Percentiles rank a stretch among this genome's conserved stretches.
Evolutionary conservation across 2,797 vertebrate genomes (phyloP).

Genomic region (Tapera naevia): DNA sequence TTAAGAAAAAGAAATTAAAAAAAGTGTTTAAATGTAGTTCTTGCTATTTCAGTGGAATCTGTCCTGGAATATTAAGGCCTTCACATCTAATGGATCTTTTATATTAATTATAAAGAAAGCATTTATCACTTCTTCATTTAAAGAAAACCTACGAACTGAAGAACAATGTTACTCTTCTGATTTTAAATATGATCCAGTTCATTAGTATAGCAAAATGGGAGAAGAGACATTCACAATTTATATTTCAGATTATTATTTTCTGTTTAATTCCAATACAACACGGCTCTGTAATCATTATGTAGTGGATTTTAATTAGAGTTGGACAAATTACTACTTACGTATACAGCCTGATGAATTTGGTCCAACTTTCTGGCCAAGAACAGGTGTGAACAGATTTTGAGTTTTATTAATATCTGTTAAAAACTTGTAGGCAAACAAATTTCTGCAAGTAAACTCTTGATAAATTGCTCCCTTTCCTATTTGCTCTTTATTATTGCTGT

Average conservation of each 20-base stretch:
- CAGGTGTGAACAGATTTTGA: conserved; percentile 23
- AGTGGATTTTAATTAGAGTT: conserved; percentile 24
- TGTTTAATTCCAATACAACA: not conserved
- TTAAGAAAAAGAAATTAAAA: not conserved
- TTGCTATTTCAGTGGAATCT: not conserved
- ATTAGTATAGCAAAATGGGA: not conserved
- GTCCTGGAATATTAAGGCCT: not conserved
- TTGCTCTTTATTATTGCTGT: not conserved
- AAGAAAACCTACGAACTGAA: not conserved
- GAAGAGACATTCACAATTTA: not conserved
- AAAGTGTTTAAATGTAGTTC: not conserved
- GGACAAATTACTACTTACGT: not conserved
- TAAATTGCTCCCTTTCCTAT: not conserved
- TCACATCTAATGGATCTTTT: not conserved
- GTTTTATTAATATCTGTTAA: conserved; percentile 46
- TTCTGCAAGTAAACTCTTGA: not conserved
- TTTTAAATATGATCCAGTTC: not conserved
- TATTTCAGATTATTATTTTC: not conserved
- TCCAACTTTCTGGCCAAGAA: conserved; percentile 21
- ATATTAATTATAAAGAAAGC: not conserved
- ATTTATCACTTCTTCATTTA: not conserved
- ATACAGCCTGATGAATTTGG: not conserved
- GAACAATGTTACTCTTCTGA: not conserved
- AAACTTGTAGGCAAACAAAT: conserved; percentile 31
- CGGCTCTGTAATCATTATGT: not conserved